phyloP scores from a whole-genome alignment of 2,113 vertebrate species.

The Zootoca vivipara region DNA sequence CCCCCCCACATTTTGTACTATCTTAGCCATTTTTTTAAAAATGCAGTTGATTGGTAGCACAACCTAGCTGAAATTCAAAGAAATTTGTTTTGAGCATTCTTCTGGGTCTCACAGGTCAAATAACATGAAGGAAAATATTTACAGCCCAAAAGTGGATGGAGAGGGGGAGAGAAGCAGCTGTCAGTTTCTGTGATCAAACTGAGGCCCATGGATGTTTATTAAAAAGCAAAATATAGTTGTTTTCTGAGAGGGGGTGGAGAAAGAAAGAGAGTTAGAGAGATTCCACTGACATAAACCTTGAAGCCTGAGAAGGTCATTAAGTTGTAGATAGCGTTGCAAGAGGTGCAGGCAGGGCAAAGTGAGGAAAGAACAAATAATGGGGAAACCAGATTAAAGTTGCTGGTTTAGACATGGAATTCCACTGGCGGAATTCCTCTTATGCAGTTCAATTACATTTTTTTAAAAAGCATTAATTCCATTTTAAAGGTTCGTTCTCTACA shows the following conservation, averaged over 20 bases:
- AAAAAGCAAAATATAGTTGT: not conserved
- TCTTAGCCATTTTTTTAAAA: not conserved
- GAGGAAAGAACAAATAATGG: slow-evolving; percentile 5
- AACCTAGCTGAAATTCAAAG: not conserved
- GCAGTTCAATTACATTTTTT: slow-evolving; percentile 5
- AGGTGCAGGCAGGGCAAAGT: not conserved
- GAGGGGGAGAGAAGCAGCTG: not conserved
- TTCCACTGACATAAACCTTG: slow-evolving; percentile 20
- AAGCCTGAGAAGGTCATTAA: slow-evolving; percentile 22
- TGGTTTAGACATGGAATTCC: slow-evolving; percentile 53
- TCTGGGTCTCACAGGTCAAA: not conserved
- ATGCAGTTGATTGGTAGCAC: not conserved
- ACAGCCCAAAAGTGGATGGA: not conserved
- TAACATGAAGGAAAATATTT: not conserved
- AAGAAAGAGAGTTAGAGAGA: not conserved
- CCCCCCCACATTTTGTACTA: too few relatives aligned
- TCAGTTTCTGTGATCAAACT: slow-evolving; percentile 26
- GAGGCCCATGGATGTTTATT: slow-evolving; percentile 21
- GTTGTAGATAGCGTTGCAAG: slow-evolving; percentile 17
- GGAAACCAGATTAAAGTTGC: slow-evolving; percentile 47
- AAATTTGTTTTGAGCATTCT: not conserved
- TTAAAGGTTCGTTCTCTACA: slow-evolving; percentile 67
- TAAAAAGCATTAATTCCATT: slow-evolving; percentile 57
- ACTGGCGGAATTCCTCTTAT: slow-evolving; percentile 40
- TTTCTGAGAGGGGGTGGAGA: too few relatives aligned